phyloP scores from a whole-genome alignment of 2,113 vertebrate species.

The Callipepla squamata region DNA sequence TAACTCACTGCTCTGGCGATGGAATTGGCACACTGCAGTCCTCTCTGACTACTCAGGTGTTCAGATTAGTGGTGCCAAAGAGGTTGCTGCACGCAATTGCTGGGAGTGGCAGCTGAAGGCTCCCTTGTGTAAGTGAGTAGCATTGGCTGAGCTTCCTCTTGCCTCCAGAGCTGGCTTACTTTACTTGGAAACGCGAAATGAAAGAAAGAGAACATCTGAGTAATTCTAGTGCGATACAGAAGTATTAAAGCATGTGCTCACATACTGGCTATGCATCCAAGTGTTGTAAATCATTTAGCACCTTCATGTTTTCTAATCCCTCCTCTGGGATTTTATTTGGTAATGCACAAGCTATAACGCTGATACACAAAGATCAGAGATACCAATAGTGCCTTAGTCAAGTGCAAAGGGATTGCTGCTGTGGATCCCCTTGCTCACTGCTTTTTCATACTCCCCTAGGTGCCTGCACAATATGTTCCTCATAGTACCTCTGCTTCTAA shows the following conservation, averaged over 20 bases:
- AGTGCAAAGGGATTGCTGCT: background rate
- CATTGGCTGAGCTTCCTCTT: background rate
- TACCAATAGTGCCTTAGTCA: background rate
- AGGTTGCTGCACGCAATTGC: background rate
- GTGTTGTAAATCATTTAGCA: background rate
- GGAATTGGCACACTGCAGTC: background rate
- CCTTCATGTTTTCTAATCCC: fast-evolving
- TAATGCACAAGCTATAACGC: background rate
- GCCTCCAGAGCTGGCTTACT: background rate
- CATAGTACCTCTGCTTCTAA: background rate
- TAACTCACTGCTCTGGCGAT: background rate
- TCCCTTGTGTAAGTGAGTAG: fast-evolving
- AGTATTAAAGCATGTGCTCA: background rate
- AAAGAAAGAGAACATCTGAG: background rate
- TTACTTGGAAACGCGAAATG: fast-evolving
- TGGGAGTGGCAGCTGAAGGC: background rate
- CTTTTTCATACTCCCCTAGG: background rate
- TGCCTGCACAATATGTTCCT: background rate
- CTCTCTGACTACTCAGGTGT: background rate
- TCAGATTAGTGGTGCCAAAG: background rate
- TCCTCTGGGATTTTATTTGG: background rate
- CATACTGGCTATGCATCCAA: background rate
- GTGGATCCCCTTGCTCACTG: background rate
- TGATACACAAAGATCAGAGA: background rate
- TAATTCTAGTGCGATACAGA: background rate